Conservation (phyloP, 2,113 vertebrate species). For the Thalassoma bifasciatum region DNA sequence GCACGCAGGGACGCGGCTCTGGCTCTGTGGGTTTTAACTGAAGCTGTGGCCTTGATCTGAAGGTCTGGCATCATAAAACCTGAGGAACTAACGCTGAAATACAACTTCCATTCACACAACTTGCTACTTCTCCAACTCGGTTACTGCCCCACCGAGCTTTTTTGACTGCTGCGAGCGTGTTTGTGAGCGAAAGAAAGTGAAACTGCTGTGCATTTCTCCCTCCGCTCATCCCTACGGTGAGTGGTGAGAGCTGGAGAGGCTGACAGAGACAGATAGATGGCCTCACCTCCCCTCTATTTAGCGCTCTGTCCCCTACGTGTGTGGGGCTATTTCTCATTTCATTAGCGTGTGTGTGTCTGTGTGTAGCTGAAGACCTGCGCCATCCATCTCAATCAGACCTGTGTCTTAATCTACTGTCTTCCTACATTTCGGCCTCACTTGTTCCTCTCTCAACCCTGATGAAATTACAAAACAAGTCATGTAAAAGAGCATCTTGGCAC, state of each 20-base stretch:
- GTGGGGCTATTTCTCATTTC: constrained; percentile 78
- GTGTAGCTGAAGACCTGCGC: constrained; percentile 56
- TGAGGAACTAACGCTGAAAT: constrained; percentile 23
- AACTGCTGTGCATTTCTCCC: constrained; percentile 29
- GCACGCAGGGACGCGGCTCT: constrained; percentile 10
- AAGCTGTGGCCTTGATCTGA: constrained; percentile 27
- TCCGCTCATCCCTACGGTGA: constrained; percentile 28
- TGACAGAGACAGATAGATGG: constrained; percentile 70
- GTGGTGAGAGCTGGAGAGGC: constrained; percentile 19
- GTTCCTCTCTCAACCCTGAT: constrained; percentile 33
- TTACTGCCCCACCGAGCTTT: constrained; percentile 17
- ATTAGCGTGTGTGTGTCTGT: constrained; percentile 63
- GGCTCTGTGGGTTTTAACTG: background rate
- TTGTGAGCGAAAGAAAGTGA: constrained; percentile 19
- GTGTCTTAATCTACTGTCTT: constrained; percentile 80
- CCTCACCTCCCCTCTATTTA: constrained; percentile 66
- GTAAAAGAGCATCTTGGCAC: constrained; percentile 3
- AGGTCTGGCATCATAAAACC: constrained; percentile 21
- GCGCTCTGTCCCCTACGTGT: constrained; percentile 60
- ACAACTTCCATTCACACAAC: constrained; percentile 16
- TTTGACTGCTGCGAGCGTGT: background rate
- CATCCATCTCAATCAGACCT: constrained; percentile 78
- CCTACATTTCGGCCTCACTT: constrained; percentile 56
- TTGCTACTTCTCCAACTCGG: constrained; percentile 7
- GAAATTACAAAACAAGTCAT: constrained; percentile 46